Conservation (phyloP, 2,113 vertebrate species). For the Siniperca knerii region DNA sequence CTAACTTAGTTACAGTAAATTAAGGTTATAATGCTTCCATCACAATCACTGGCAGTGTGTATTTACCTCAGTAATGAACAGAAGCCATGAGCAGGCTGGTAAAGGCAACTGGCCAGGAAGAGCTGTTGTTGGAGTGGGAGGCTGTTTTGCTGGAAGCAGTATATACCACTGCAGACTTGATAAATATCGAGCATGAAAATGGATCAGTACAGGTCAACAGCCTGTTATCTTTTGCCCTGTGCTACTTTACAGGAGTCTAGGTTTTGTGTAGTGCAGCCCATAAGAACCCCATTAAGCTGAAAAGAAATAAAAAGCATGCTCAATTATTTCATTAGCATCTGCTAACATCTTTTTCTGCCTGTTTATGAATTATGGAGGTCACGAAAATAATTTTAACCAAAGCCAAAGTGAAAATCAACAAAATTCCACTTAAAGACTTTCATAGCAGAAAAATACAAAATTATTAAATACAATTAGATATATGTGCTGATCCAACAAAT, state of each 20-base stretch:
- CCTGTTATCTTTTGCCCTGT: not conserved
- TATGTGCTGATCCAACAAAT: not conserved
- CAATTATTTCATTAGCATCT: not conserved
- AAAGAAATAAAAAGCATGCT: not conserved
- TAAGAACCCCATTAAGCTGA: not conserved
- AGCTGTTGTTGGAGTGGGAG: slow-evolving; percentile 23
- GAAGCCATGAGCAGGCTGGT: not conserved
- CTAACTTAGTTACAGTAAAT: not conserved
- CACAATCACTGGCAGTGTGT: slow-evolving; percentile 1
- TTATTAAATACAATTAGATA: not conserved
- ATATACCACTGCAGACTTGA: not conserved
- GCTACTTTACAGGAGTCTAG: not conserved
- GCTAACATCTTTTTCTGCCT: not conserved
- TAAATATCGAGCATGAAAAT: not conserved
- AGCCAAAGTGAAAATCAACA: not conserved
- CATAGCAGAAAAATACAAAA: not conserved
- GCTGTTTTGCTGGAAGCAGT: slow-evolving; percentile 17
- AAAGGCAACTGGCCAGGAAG: slow-evolving; percentile 23
- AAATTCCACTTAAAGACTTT: not conserved
- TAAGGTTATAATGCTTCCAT: not conserved
- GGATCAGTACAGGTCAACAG: not conserved
- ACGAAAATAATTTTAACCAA: not conserved
- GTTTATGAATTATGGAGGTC: not conserved
- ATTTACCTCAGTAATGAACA: slow-evolving; percentile 15
- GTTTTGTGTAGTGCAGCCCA: not conserved